These are phyloP conservation scores for Tragelaphus oryx DNA, from an alignment of 2,797 vertebrate species.

Conservation along the genomic window DNA sequence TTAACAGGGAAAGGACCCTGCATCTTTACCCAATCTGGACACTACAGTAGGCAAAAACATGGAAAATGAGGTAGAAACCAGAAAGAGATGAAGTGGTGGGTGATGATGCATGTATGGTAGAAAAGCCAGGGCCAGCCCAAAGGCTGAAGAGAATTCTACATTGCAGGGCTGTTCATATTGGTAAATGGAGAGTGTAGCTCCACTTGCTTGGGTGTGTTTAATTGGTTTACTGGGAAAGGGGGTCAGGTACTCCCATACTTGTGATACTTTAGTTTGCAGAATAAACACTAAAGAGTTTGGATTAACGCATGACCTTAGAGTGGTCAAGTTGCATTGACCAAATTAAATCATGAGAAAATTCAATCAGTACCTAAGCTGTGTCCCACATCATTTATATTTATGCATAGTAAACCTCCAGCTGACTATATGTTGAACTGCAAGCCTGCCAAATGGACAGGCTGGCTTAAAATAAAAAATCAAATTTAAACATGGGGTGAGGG, in stretches of 20 bases:
- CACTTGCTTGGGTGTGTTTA: neutral
- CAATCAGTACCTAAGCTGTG: neutral
- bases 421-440: neutral
- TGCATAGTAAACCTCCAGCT: neutral
- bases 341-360: conserved; percentile 42
- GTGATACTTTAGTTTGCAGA: neutral
- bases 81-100: neutral
- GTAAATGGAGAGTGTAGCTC: neutral
- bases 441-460: neutral
- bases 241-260: neutral
- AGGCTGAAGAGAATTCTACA: neutral
- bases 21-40: neutral
- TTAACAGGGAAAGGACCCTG: neutral
- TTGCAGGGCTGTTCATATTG: neutral
- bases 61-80: neutral
- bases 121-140: neutral
- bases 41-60: neutral
- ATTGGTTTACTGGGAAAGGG: neutral
- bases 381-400: neutral
- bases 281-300: neutral
- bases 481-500: neutral
- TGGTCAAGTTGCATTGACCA: neutral
- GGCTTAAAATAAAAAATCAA: neutral
- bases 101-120: rapidly evolving
- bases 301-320: neutral